Percentiles rank a stretch among this genome's conserved stretches.
Conservation (phyloP, 2,113 vertebrate genomes). For the Oenanthe melanoleuca region DNA sequence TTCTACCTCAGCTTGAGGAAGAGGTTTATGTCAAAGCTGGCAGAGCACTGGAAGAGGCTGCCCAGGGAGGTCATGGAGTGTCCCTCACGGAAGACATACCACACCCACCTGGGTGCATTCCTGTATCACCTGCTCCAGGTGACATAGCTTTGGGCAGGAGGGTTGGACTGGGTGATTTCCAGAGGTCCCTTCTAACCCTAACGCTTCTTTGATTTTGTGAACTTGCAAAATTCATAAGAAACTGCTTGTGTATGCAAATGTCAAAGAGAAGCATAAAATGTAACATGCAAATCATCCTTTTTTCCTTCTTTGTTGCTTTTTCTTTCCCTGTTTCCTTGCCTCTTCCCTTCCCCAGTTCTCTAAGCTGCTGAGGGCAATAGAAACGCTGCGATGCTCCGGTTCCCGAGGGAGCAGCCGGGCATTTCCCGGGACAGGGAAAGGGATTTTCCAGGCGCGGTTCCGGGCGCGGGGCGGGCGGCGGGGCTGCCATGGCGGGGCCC, state of each 20-base stretch:
- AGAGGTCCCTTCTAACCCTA: background rate
- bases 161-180: background rate
- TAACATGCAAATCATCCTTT: background rate
- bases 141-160: background rate
- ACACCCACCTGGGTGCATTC: background rate
- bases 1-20: background rate
- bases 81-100: background rate
- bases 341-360: no score
- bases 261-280: background rate
- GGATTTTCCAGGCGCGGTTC: background rate
- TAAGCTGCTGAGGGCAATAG: background rate
- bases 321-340: background rate
- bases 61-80: rapidly evolving
- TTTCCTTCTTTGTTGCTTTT: background rate
- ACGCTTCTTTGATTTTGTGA: background rate
- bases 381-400: no score
- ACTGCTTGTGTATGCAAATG: background rate
- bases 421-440: no score
- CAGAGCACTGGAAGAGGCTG: background rate
- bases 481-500: background rate
- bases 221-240: background rate
- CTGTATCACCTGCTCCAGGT: no score
- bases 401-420: no score
- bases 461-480: background rate
- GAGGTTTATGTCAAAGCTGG: background rate